Evolutionary conservation across 1,140 invertebrate species (phyloP).

Genomic region (Drosophila seguyi): DNA sequence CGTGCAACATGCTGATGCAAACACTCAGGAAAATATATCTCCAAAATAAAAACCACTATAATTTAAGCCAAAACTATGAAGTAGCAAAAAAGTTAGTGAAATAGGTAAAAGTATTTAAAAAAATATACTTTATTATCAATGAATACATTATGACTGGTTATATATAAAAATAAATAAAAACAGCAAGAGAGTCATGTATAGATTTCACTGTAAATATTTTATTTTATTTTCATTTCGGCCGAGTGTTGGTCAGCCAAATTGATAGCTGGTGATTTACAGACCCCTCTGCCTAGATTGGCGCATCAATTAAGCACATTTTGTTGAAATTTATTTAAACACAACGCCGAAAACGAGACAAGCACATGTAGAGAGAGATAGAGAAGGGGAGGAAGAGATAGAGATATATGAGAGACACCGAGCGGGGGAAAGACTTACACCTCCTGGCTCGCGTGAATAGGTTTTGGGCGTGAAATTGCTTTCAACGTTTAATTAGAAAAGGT

Average conservation of each 20-base stretch:
- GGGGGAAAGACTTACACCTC: neutral
- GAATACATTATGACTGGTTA: no score
- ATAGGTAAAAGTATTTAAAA: neutral
- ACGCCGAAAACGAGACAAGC: conserved; percentile 20
- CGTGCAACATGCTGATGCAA: conserved; percentile 67
- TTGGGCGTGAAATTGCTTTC: conserved; percentile 56
- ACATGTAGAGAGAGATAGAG: neutral
- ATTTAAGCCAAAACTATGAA: neutral
- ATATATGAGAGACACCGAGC: neutral
- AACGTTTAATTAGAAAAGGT: conserved; percentile 74
- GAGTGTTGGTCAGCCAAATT: conserved; percentile 13
- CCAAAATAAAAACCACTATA: neutral
- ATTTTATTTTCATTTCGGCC: neutral
- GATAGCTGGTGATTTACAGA: conserved; percentile 59
- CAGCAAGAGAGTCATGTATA: neutral
- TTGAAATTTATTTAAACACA: conserved; percentile 74
- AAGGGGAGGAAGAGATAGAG: neutral
- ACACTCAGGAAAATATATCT: conserved; percentile 5
- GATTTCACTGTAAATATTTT: conserved; percentile 1
- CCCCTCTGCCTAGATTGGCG: conserved; percentile 36
- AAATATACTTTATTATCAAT: neutral
- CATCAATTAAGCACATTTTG: conserved; percentile 77
- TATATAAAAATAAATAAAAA: no score
- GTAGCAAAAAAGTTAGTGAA: neutral
- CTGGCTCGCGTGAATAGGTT: conserved; percentile 31